Percentiles rank a stretch among this genome's conserved stretches.
These are phyloP conservation scores for Ptychoptera albimana DNA, from an alignment of 2,888 invertebrate species.

Conservation along the genomic window DNA sequence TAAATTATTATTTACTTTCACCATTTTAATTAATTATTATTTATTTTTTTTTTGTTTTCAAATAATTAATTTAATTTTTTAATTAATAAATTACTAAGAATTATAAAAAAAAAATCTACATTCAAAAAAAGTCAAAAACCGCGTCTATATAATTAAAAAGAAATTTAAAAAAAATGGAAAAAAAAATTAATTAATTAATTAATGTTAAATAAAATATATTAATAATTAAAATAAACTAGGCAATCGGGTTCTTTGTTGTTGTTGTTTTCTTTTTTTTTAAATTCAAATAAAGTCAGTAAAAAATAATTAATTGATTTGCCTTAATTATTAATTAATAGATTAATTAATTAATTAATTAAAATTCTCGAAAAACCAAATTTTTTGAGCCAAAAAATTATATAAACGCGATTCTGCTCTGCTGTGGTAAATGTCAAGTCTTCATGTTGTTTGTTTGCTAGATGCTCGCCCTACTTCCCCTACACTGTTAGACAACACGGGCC, in stretches of 20 bases:
- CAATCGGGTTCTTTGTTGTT: too few species aligned
- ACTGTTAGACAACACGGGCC: conserved; percentile 76
- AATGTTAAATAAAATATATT: neutral
- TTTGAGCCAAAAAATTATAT: neutral
- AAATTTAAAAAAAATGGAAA: conserved; percentile 1
- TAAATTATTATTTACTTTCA: too few species aligned
- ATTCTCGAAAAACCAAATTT: too few species aligned
- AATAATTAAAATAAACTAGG: too few species aligned
- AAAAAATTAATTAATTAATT: conserved; percentile 3
- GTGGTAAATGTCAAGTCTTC: conserved; percentile 35
- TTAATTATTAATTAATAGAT: neutral
- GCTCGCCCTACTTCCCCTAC: conserved; percentile 79
- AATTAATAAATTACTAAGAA: neutral
- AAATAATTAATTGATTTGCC: too few species aligned
- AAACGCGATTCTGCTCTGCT: conserved; percentile 25
- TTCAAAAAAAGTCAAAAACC: neutral
- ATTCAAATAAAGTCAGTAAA: too few species aligned
- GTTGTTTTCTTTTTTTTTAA: too few species aligned
- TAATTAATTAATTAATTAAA: conserved; percentile 1
- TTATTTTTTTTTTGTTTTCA: conserved; percentile 2
- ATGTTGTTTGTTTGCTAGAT: conserved; percentile 88
- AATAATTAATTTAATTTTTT: neutral
- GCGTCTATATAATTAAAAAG: neutral
- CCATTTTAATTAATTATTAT: conserved; percentile 1
- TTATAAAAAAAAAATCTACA: neutral